Base-by-base conservation (phyloP, 2,113 vertebrate genomes). In the Oncorhynchus gorbuscha region DNA sequence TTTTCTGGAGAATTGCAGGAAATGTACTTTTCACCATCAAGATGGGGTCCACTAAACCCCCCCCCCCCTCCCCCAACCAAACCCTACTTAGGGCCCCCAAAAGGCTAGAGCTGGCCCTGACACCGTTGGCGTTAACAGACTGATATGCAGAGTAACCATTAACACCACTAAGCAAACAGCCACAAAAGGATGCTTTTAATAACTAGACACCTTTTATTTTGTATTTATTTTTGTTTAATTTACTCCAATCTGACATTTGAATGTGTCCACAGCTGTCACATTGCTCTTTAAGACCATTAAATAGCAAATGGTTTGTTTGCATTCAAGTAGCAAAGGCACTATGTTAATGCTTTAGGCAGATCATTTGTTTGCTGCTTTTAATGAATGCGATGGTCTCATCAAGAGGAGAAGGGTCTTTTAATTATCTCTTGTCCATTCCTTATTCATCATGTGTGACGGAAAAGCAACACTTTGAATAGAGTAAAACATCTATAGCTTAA, bases 221-320 rank as follows among this genome's bases (percentile, higher is more conserved):
- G 59, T 69, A 78, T 81, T 76, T 79, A 77, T 75, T 84, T 80
- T 80, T 6, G 22, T 81, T 81, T 83, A 73, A 83, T 87, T 79
- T 73, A 77, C 79, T 83, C 71, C 32, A 61, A 78, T 26, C 55
- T 39, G 51, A 58, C 55, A 45, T 48, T 70, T 59, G 66, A 78
- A 81, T 39, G 26, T 71, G 81, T 67, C 18, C 59, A 70, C 77
- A 39, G 69, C 69, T 64, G 73, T 78, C 64, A 26, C 67, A 64
- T 75, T 69, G 64, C 71, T 81, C 75, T 78, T 75, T 62, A 32
- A 16, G 48, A 58, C 71, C 61, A 65, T 75, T 68, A 73, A 79
- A 77, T 67, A 67, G 62, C 72, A 73, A 71, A 77, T n/a, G 71
- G 70, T 72, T 79, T 83, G 72, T 85, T 83, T 81, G 76, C 55